These are phyloP conservation scores for Drosophila fungiperda DNA, from an alignment of 2,888 invertebrate species.

Conservation along the genomic window DNA sequence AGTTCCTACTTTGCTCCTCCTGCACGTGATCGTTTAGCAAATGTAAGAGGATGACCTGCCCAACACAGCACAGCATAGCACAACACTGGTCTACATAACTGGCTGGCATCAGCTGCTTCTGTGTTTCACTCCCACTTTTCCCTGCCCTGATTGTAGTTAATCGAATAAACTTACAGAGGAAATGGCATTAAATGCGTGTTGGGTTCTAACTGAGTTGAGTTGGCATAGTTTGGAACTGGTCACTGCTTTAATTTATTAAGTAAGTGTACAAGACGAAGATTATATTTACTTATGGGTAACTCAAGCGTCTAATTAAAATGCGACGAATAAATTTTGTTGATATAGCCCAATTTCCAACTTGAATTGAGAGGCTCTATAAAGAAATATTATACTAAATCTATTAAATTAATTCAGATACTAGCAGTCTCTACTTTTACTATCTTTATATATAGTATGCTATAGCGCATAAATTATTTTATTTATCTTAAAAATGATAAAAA, in stretches of 20 bases:
- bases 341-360: not conserved
- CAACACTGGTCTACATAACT: not conserved
- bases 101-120: slow-evolving; percentile 5
- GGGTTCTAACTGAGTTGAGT: slow-evolving; percentile 25
- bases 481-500: not conserved
- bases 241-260: slow-evolving; percentile 17
- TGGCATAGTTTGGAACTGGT: slow-evolving; percentile 29
- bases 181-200: slow-evolving; percentile 74
- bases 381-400: not conserved
- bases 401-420: not conserved
- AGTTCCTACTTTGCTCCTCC: not conserved
- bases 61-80: not conserved
- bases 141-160: slow-evolving; percentile 70
- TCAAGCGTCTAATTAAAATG: slow-evolving; percentile 1
- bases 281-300: not conserved
- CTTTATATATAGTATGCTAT: not conserved
- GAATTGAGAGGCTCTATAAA: not conserved
- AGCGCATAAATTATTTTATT: not conserved
- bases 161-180: slow-evolving; percentile 77
- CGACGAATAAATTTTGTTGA: not conserved
- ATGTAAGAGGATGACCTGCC: slow-evolving; percentile 22
- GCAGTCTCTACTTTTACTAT: not conserved
- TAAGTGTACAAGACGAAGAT: not conserved
- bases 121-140: slow-evolving; percentile 8
- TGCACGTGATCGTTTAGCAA: slow-evolving; percentile 28